These are phyloP conservation scores for Cryptocheilus praepositus DNA, from an alignment of 2,888 invertebrate genomes.

Conservation along the genomic window DNA sequence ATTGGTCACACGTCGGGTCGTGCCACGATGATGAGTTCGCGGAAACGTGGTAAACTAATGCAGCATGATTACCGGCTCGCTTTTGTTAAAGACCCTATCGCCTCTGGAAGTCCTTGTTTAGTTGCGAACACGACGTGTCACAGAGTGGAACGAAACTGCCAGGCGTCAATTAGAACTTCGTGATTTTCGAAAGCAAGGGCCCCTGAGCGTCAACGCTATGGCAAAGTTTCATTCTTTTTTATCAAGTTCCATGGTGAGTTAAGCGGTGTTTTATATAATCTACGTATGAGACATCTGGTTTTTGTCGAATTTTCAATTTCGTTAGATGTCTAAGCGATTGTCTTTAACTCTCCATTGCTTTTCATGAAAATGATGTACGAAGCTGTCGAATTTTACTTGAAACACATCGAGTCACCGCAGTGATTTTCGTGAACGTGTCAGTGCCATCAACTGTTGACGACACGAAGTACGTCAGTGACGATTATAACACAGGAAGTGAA, in stretches of 20 bases:
- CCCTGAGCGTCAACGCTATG: slow-evolving; percentile 15
- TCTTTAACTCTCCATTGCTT: too few relatives aligned
- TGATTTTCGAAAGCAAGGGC: slow-evolving; percentile 16
- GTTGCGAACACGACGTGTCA: slow-evolving; percentile 12
- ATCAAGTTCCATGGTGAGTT: slow-evolving; percentile 29
- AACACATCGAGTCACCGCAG: too few relatives aligned
- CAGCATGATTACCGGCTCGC: slow-evolving; percentile 1
- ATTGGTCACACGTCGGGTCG: too few relatives aligned
- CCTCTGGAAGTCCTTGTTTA: slow-evolving; percentile 15
- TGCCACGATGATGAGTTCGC: slow-evolving; percentile 30
- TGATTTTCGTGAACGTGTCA: background rate
- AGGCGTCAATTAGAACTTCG: background rate
- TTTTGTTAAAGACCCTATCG: slow-evolving; percentile 1
- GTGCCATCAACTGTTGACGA: background rate
- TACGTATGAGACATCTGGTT: background rate
- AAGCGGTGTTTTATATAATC: background rate
- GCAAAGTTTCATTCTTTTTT: slow-evolving; percentile 31
- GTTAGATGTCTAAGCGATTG: too few relatives aligned
- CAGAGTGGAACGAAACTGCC: slow-evolving; percentile 1
- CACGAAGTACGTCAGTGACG: background rate
- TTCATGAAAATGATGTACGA: background rate
- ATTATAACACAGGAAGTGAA: slow-evolving; percentile 2
- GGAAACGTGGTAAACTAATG: slow-evolving; percentile 29
- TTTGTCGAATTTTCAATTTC: background rate
- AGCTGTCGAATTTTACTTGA: too few relatives aligned